Base-by-base conservation (phyloP, 1,140 invertebrate genomes). In the Macrocentrus cingulum region DNA sequence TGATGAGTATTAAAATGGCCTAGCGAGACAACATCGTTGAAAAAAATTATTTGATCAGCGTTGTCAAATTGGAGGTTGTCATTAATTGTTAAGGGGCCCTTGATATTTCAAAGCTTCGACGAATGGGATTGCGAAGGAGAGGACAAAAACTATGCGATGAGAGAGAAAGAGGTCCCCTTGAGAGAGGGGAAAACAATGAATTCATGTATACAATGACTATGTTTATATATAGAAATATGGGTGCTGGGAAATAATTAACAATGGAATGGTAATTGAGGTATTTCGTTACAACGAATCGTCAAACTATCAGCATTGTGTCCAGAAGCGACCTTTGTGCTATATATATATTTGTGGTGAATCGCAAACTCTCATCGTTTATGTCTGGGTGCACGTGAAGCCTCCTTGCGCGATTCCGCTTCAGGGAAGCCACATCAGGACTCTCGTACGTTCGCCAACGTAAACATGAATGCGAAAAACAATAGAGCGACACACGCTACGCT, bases 381-480 rank as follows among this genome's bases (percentile, higher is more conserved):
- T 39, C 3, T 15, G 15, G 3, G 8, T n/a, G 7, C 11, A 13
- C 8, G 7, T n/a, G 8, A 13, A 39, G 36, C 36, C 36, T 39
- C 15, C 36, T 39, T 39, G 8, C 36, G 36, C 36, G 36, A 39
- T 39, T 39, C 36, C 36, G 36, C 36, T 39, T 39, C 36, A n/a
- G 36, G 11, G 13, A 3, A n/a, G 15, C 36, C 36, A 11, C 8
- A 7, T 34, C 29, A 34, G 29, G 7, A 39, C 36, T 15, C 8
- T 13, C 8, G 36, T 39, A 39, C 36, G n/a, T n/a, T n/a, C n/a
- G 25, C 25, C 9, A 29, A 29, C 36, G 15, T 39, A 15, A 39
- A 8, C 36, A 39, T 39, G 36, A 39, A 39, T 39, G 11, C 25
- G 36, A 39, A 39, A 39, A 39, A 39, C 36, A 39, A 39, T 39